phyloP scores from a whole-genome alignment of 2,113 vertebrate species.

The Pao palembangensis region DNA sequence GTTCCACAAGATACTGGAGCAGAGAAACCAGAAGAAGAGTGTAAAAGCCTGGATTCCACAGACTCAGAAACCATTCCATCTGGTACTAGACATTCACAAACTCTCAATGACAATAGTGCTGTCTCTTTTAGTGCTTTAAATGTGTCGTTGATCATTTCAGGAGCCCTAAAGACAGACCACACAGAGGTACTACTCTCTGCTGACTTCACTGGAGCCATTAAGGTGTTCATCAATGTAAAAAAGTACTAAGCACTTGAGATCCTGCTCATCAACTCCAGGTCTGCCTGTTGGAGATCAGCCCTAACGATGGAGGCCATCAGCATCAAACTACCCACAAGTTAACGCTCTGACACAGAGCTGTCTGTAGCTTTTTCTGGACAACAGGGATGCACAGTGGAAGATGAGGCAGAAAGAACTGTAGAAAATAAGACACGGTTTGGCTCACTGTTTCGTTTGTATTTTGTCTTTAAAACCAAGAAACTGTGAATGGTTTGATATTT shows the following conservation, averaged over 20 bases:
- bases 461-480: conserved; percentile 58
- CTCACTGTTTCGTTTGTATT: conserved; percentile 37
- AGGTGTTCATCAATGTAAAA: conserved; percentile 97
- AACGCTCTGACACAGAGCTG: conserved; percentile 34
- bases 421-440: conserved; percentile 21
- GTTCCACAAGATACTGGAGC: conserved; percentile 79
- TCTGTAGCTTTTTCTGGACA: conserved; percentile 31
- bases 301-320: conserved; percentile 24
- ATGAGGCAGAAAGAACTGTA: conserved; percentile 27
- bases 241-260: conserved; percentile 76
- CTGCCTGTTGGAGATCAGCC: conserved; percentile 15
- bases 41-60: conserved; percentile 78
- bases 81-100: conserved; percentile 66
- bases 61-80: conserved; percentile 84
- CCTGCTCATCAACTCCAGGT: not conserved
- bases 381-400: conserved; percentile 49
- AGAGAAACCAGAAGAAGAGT: conserved; percentile 85
- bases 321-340: conserved; percentile 38
- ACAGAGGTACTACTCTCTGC: conserved; percentile 95
- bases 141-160: conserved; percentile 56
- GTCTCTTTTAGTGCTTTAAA: not conserved
- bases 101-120: not conserved
- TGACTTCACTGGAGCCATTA: conserved; percentile 98
- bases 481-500: conserved; percentile 52
- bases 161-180: conserved; percentile 90